A percentile compares a stretch with the other conserved stretches of the same genome.
Conservation (phyloP, 2,888 invertebrate species). For the Operophtera brumata region DNA sequence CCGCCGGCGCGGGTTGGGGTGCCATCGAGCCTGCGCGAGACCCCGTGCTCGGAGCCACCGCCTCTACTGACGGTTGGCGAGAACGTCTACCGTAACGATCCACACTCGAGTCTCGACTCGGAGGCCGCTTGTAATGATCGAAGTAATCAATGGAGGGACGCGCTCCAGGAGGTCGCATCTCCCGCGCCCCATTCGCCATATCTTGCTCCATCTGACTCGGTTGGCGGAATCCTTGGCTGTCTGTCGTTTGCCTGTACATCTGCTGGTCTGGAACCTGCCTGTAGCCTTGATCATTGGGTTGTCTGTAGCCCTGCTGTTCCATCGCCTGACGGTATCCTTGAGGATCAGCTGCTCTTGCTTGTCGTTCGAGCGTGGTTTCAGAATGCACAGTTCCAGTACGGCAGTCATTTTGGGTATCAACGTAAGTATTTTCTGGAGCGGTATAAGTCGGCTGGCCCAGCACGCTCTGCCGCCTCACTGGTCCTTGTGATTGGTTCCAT, state of each 20-base stretch:
- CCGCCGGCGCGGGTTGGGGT: constrained; percentile 86
- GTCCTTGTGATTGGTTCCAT: constrained; percentile 57
- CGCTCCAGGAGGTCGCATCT: constrained; percentile 59
- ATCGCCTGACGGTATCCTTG: constrained; percentile 54
- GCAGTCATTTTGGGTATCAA: constrained; percentile 62
- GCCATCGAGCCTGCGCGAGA: constrained; percentile 87
- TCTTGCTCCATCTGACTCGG: constrained; percentile 67
- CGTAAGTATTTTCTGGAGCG: constrained; percentile 54
- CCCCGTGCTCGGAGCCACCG: constrained; percentile 78
- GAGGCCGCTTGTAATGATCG: constrained; percentile 96
- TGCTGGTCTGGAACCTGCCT: constrained; percentile 53
- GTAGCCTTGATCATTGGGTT: constrained; percentile 72
- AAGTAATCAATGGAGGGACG: constrained; percentile 91
- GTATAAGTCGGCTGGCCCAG: constrained; percentile 64
- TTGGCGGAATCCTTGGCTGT: constrained; percentile 42
- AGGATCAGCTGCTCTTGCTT: constrained; percentile 48
- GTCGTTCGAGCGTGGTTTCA: constrained; percentile 53
- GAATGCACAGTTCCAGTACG: constrained; percentile 69
- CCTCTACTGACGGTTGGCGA: constrained; percentile 89
- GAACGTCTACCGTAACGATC: constrained; percentile 90
- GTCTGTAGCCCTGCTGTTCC: constrained; percentile 58
- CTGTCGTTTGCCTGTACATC: constrained; percentile 46
- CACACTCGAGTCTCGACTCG: constrained; percentile 92
- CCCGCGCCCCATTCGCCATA: constrained; percentile 61
- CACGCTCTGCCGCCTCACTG: constrained; percentile 63